Percentiles rank a stretch among this genome's conserved stretches.
Evolutionary conservation across 2,888 invertebrate species (phyloP).

Genomic region (Pteria penguin): DNA sequence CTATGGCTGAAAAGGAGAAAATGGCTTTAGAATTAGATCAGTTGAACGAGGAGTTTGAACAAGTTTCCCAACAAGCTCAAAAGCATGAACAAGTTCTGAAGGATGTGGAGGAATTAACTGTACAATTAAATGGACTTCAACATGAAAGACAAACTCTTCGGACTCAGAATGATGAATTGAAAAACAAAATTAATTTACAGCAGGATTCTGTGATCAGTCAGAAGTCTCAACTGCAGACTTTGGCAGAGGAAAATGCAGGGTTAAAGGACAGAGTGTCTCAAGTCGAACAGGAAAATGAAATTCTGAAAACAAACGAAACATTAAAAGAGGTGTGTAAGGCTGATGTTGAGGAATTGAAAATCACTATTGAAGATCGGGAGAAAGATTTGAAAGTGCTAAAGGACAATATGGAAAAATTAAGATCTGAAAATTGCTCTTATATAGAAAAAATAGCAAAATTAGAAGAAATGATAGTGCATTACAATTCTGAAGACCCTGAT

Average conservation of each 20-base stretch:
- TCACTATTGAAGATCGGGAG: background rate
- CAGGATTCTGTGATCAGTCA: slow-evolving; percentile 56
- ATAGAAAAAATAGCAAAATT: background rate
- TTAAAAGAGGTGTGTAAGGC: background rate
- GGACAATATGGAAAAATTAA: background rate
- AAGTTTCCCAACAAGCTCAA: slow-evolving; percentile 2
- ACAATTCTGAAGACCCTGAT: background rate
- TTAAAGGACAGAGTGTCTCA: slow-evolving; percentile 46
- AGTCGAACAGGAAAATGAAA: slow-evolving; percentile 26
- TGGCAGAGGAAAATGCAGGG: slow-evolving; percentile 49
- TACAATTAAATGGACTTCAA: slow-evolving; percentile 25
- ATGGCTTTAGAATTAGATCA: slow-evolving; percentile 25
- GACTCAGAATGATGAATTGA: slow-evolving; percentile 58
- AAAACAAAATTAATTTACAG: slow-evolving; percentile 61
- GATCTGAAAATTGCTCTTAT: background rate
- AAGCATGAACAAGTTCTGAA: slow-evolving; percentile 4
- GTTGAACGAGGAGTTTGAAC: slow-evolving; percentile 11
- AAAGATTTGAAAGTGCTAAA: background rate
- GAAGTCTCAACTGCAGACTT: slow-evolving; percentile 47
- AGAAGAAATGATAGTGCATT: background rate
- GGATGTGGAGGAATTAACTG: slow-evolving; percentile 1
- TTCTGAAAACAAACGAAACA: slow-evolving; percentile 8
- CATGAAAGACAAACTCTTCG: slow-evolving; percentile 35
- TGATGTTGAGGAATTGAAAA: background rate
- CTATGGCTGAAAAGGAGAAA: slow-evolving; percentile 50